Conservation (phyloP, 2,113 vertebrate species). For the Odobenus rosmarus region DNA sequence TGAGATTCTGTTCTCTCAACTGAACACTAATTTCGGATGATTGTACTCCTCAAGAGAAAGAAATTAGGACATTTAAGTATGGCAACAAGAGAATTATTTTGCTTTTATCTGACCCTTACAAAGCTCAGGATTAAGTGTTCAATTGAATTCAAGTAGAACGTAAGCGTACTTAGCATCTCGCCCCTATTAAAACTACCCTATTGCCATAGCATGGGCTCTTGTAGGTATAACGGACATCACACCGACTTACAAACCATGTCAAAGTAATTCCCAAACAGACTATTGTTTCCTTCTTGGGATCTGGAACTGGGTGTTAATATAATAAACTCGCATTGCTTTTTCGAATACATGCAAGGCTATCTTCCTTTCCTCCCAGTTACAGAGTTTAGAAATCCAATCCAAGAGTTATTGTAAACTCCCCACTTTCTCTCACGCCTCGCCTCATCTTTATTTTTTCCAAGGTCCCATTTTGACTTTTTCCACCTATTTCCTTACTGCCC, state of each 20-base stretch:
- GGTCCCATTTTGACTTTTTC: background rate
- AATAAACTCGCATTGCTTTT: background rate
- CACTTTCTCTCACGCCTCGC: background rate
- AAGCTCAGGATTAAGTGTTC: background rate
- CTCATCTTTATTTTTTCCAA: background rate
- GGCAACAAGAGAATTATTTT: background rate
- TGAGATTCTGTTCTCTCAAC: background rate
- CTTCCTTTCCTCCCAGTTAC: background rate
- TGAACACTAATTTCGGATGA: background rate
- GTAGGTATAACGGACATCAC: too few relatives aligned
- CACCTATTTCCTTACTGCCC: background rate
- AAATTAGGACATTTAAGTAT: background rate
- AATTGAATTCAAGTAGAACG: background rate
- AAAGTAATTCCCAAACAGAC: background rate
- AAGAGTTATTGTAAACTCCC: background rate
- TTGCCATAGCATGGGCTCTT: background rate
- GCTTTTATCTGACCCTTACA: background rate
- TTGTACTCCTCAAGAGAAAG: background rate
- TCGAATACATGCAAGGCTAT: too few relatives aligned
- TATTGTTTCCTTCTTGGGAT: background rate
- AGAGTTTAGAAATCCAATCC: background rate
- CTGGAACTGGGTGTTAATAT: background rate
- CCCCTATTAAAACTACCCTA: background rate
- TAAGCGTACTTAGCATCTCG: background rate
- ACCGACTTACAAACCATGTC: background rate